A percentile compares a stretch with the other conserved stretches of the same genome.
These are phyloP conservation scores for Vicugna pacos DNA, from an alignment of 2,113 vertebrate species.

Conservation along the genomic window DNA sequence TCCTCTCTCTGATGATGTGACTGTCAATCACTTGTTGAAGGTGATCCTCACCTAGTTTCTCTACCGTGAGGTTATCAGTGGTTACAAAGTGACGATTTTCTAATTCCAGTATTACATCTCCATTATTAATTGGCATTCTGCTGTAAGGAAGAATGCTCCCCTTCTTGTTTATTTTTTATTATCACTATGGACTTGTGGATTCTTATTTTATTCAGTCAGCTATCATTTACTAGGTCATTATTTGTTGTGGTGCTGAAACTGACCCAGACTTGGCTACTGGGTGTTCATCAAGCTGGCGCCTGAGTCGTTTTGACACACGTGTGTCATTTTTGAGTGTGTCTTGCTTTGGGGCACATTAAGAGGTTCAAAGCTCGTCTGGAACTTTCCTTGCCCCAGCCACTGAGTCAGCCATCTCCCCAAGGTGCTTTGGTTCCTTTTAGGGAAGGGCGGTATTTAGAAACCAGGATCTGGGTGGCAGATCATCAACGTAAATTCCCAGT, in stretches of 20 bases:
- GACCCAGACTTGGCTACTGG: background rate
- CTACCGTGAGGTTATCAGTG: background rate
- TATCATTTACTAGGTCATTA: background rate
- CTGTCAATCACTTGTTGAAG: background rate
- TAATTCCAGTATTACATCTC: background rate
- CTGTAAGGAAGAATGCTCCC: background rate
- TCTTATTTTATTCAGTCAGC: background rate
- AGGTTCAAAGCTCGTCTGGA: background rate
- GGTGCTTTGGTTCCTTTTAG: background rate
- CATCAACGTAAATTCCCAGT: background rate
- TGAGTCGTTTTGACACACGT: background rate
- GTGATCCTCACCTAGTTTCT: background rate
- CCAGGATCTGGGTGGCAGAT: background rate
- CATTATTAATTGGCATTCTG: background rate
- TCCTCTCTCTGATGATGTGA: background rate
- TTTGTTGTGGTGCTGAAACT: background rate
- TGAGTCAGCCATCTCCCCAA: background rate
- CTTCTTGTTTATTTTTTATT: background rate
- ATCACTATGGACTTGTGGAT: background rate
- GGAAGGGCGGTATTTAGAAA: background rate
- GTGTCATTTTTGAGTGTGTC: background rate
- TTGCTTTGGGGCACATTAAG: background rate
- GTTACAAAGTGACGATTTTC: background rate
- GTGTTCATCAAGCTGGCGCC: background rate
- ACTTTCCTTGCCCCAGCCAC: background rate